Base-by-base conservation (phyloP, 1,140 invertebrate species). In the Glomeris maerens region DNA sequence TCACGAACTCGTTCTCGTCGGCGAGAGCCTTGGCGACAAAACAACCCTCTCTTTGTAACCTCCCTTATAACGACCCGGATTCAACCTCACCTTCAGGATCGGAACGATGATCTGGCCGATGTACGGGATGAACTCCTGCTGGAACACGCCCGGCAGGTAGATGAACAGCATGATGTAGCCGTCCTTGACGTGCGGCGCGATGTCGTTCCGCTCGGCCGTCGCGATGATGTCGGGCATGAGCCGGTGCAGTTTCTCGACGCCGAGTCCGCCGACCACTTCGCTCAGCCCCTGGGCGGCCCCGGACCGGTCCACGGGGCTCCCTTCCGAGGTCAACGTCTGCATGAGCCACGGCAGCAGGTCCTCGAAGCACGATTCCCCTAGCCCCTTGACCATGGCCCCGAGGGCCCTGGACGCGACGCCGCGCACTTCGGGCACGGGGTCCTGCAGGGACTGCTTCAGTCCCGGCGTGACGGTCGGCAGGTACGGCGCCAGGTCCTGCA, bases 121-220 rank as follows among this genome's bases (percentile, higher is more conserved):
- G 66, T 97, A 99, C 0, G 84, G 84, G 3, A 86, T 85, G 65
- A 99, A 99, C 60, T 93, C 88, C 44, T 83, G 79, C 1, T 84
- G 89, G 69, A 99, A 98, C 1, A 93, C 91, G 52, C 83, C 81
- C 1, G 96, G 96, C 80, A 99, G 86, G 67, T 98, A 99, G 64
- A 98, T 98, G 66, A 97, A 99, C 86, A 99, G 92, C 89, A 98
- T 96, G 42, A 99, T 96, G 69, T 98, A 99, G 25, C 96, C 96
- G 72, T 99, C 96, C 60, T 96, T 90, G 0, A 98, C 93, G 67
- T 97, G 90, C 1, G 95, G 88, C 13, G 91, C 88, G 57, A 98
- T 91, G 66, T 98, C 93, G 1, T 80, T 80, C 51, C 87, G 72
- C 68, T 96, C 90, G 0, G 94, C 91, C 0, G 93, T 97, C 26